These are phyloP conservation scores for Hylaeus anthracinus DNA, from an alignment of 1,140 invertebrate species.

Conservation along the genomic window DNA sequence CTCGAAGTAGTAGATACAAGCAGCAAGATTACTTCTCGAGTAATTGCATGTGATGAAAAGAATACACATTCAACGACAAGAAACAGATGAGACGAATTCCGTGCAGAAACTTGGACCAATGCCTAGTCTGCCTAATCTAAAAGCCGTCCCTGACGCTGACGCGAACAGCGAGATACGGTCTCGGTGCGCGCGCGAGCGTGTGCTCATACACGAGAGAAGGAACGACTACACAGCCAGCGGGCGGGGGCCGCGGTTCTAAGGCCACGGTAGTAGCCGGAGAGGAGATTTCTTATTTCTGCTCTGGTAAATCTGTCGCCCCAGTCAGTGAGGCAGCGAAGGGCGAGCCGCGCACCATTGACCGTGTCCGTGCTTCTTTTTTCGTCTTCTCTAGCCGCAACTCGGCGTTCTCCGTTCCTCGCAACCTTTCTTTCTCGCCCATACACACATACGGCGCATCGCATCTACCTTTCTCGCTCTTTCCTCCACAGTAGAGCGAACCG, in stretches of 20 bases:
- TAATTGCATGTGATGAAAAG: too few relatives aligned
- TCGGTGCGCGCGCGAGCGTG: slow-evolving; percentile 1
- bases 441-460: not conserved
- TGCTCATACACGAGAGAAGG: not conserved
- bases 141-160: too few relatives aligned
- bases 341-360: slow-evolving; percentile 75
- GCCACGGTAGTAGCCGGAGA: slow-evolving; percentile 62
- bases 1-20: too few relatives aligned
- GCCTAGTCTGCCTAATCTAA: too few relatives aligned
- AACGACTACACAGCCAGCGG: not conserved
- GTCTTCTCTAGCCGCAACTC: slow-evolving; percentile 34
- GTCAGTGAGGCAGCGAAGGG: slow-evolving; percentile 79
- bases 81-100: too few relatives aligned
- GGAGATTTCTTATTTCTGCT: slow-evolving; percentile 80
- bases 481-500: not conserved
- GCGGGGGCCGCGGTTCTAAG: slow-evolving; percentile 31
- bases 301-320: slow-evolving; percentile 80
- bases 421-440: slow-evolving; percentile 8
- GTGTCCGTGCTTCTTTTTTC: slow-evolving; percentile 69
- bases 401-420: not conserved
- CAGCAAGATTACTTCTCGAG: too few relatives aligned
- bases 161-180: not conserved
- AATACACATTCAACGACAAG: too few relatives aligned
- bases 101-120: too few relatives aligned
- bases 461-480: slow-evolving; percentile 6